These are phyloP conservation scores for Rhadina sibilatrix DNA, from an alignment of 2,113 vertebrate genomes.

Conservation along the genomic window DNA sequence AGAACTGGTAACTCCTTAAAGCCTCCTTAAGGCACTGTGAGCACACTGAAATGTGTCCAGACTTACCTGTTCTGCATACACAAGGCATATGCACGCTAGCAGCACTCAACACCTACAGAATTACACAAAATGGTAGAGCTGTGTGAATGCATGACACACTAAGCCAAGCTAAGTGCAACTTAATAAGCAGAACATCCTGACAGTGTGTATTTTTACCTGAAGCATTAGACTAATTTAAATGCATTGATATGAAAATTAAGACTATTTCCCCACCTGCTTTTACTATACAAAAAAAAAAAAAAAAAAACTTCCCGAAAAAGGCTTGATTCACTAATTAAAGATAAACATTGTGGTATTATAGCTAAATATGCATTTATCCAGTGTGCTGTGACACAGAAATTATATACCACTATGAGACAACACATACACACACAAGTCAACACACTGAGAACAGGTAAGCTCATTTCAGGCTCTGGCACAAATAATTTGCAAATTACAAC, in stretches of 20 bases:
- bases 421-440: background rate
- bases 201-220: background rate
- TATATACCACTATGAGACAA: background rate
- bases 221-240: background rate
- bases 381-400: background rate
- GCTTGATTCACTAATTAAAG: background rate
- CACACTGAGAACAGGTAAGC: constrained; percentile 15
- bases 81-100: background rate
- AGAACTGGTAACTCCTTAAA: background rate
- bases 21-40: background rate
- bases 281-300: background rate
- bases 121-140: background rate
- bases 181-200: background rate
- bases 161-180: background rate
- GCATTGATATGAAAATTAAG: background rate
- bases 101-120: background rate
- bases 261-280: background rate
- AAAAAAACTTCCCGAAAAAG: background rate
- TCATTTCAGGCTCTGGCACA: background rate
- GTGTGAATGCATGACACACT: background rate
- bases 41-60: background rate
- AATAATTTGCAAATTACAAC: constrained; percentile 29
- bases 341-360: constrained; percentile 15
- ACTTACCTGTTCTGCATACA: background rate
- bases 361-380: constrained; percentile 14